Evolutionary conservation across 2,888 invertebrate species (phyloP).

Genomic region (Athrips mouffetella): DNA sequence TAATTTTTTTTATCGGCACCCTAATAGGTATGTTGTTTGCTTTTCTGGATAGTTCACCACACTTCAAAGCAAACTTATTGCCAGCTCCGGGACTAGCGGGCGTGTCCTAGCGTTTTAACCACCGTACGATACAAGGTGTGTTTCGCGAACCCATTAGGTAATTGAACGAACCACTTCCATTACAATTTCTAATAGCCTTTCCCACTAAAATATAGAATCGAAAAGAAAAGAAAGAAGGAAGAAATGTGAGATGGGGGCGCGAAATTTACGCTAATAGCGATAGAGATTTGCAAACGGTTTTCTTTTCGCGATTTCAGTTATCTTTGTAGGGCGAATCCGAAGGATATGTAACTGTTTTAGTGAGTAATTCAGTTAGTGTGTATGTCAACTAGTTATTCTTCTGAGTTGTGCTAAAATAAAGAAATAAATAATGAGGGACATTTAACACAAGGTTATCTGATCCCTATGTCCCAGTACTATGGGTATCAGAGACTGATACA

Average conservation of each 20-base stretch:
- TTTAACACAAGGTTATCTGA: too few species aligned
- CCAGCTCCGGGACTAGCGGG: conserved; percentile 26
- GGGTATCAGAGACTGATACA: too few species aligned
- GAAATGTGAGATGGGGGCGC: neutral
- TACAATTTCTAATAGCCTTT: conserved; percentile 22
- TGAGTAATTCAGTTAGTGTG: too few species aligned
- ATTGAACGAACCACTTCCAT: conserved; percentile 33
- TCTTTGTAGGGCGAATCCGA: neutral
- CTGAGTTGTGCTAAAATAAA: too few species aligned
- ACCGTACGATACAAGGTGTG: conserved; percentile 33
- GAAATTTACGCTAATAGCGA: conserved; percentile 7
- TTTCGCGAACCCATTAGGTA: conserved; percentile 42
- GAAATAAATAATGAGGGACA: too few species aligned
- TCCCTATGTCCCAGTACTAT: too few species aligned
- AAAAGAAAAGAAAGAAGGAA: neutral
- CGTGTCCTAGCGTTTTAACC: conserved; percentile 26
- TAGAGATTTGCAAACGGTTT: conserved; percentile 2
- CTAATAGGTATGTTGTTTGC: too few species aligned
- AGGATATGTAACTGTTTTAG: too few species aligned
- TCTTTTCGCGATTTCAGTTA: neutral
- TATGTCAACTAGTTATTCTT: too few species aligned
- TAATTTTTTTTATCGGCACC: too few species aligned
- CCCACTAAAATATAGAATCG: conserved; percentile 13
- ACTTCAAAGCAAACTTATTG: neutral
- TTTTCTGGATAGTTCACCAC: too few species aligned